phyloP scores from a whole-genome alignment of 2,113 vertebrate genomes.

The Calonectris borealis region DNA sequence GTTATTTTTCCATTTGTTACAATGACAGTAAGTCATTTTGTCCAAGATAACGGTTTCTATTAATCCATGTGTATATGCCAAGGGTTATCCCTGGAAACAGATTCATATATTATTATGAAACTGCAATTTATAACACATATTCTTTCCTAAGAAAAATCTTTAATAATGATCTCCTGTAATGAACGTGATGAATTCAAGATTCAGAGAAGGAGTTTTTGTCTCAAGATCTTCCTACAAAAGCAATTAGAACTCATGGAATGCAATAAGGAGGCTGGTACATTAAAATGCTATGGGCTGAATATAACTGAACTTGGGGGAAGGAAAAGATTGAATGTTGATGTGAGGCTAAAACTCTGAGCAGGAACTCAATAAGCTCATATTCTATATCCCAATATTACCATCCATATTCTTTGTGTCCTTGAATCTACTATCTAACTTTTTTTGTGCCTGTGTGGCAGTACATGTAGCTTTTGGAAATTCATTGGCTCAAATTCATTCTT shows the following conservation, averaged over 20 bases:
- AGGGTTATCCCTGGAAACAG: constrained; percentile 68
- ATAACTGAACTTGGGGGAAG: background rate
- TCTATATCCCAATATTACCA: background rate
- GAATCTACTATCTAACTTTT: background rate
- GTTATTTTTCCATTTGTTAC: constrained; percentile 71
- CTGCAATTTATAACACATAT: constrained; percentile 61
- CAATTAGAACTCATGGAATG: background rate
- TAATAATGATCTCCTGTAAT: constrained; percentile 72
- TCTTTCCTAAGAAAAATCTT: constrained; percentile 67
- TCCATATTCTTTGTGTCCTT: background rate
- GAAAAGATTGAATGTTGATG: background rate
- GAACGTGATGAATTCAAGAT: constrained; percentile 69
- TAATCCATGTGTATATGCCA: constrained; percentile 64
- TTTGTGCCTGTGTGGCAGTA: background rate
- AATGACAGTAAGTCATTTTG: constrained; percentile 64
- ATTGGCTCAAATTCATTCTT: background rate
- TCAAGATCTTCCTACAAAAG: constrained; percentile 43
- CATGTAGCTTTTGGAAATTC: background rate
- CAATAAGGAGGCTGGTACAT: background rate
- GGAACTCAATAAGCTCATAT: background rate
- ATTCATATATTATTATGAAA: constrained; percentile 70
- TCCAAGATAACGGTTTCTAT: constrained; percentile 8
- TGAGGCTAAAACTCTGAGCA: background rate
- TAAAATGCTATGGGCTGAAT: constrained; percentile 1
- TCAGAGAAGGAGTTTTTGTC: constrained; percentile 38